Conservation (phyloP, 92 coral and sea anemone species). For the Heliopora coerulea region DNA sequence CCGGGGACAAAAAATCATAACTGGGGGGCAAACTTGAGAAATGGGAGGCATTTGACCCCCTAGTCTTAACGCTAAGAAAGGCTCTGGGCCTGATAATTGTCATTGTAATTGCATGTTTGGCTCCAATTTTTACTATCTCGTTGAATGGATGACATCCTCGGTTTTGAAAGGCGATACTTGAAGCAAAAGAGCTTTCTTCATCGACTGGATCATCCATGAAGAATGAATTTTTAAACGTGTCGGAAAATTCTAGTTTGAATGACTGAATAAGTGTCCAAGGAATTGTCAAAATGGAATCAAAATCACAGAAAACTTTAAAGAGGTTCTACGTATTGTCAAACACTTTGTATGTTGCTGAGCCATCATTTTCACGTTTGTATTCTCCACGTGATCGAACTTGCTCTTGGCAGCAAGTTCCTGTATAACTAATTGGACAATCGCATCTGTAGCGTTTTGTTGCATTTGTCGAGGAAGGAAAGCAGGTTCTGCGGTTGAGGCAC, state of each 20-base stretch:
- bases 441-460: conserved; percentile 11
- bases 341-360: background rate
- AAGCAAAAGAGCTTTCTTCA: background rate
- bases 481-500: background rate
- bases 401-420: background rate
- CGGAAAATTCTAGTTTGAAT: background rate
- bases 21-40: no score
- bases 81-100: background rate
- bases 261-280: conserved; percentile 16
- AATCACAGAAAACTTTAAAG: conserved; percentile 4
- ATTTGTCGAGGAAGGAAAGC: background rate
- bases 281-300: background rate
- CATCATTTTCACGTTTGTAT: background rate
- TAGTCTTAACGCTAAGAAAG: no score
- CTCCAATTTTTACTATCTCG: background rate
- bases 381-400: background rate
- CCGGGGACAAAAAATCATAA: no score
- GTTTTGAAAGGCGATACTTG: conserved; percentile 7
- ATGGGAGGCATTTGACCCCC: no score
- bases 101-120: background rate
- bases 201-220: background rate
- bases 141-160: conserved; percentile 11
- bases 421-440: background rate
- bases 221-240: background rate
- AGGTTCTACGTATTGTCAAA: background rate